Percentiles rank a stretch among this genome's conserved stretches.
Evolutionary conservation across 2,113 vertebrate species (phyloP).

Genomic region (Puntigrus tetrazona): DNA sequence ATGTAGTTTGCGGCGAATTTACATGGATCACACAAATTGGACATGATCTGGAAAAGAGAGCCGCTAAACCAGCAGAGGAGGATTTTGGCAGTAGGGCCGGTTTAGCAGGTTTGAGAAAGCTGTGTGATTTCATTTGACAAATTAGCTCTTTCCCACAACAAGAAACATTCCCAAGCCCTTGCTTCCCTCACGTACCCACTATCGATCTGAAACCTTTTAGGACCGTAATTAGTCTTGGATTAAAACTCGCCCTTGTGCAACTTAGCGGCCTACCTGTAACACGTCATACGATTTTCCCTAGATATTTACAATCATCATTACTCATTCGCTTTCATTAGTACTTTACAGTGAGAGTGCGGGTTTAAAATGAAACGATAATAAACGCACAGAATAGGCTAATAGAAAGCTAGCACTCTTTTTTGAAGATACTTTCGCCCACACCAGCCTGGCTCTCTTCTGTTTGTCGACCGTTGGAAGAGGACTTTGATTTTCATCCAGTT

Average conservation of each 20-base stretch:
- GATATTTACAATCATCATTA: slow-evolving; percentile 8
- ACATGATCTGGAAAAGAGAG: slow-evolving; percentile 43
- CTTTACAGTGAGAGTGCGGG: neutral
- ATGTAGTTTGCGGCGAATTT: slow-evolving; percentile 30
- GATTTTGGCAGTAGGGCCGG: slow-evolving; percentile 40
- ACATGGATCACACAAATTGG: slow-evolving; percentile 41
- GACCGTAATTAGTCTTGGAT: slow-evolving; percentile 51
- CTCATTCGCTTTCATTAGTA: slow-evolving; percentile 33
- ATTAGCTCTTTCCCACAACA: slow-evolving; percentile 46
- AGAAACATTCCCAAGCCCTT: slow-evolving; percentile 40
- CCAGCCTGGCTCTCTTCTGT: slow-evolving; percentile 7
- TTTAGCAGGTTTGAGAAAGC: slow-evolving; percentile 36
- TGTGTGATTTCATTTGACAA: slow-evolving; percentile 51
- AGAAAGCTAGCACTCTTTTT: neutral
- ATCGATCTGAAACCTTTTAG: slow-evolving; percentile 48
- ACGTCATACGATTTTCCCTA: neutral
- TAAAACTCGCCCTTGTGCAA: slow-evolving; percentile 37
- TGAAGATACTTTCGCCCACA: neutral
- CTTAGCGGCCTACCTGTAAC: slow-evolving; percentile 13
- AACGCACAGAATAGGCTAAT: neutral
- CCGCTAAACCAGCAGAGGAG: slow-evolving; percentile 46
- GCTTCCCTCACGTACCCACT: slow-evolving; percentile 38
- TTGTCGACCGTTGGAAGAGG: neutral
- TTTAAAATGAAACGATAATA: slow-evolving; percentile 1
- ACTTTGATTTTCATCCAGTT: slow-evolving; percentile 32